Evolutionary conservation across 2,888 invertebrate species (phyloP).

Genomic region (Tubiluchus corallicola): DNA sequence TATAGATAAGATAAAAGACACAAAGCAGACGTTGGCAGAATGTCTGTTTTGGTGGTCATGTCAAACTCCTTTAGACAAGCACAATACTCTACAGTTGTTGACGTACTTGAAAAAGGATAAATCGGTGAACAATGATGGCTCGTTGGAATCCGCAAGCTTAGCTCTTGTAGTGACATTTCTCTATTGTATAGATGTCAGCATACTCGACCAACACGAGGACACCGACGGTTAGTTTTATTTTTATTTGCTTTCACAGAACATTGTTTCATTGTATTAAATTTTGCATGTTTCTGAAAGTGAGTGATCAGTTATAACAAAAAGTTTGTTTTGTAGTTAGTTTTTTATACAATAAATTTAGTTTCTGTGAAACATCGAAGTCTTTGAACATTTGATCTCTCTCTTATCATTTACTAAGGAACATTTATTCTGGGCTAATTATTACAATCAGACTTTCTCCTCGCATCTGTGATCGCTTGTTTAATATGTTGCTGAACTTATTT

Average conservation of each 20-base stretch:
- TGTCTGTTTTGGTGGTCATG: conserved; percentile 56
- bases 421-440: too few species aligned
- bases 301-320: too few species aligned
- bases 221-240: conserved; percentile 24
- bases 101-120: conserved; percentile 22
- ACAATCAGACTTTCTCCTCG: too few species aligned
- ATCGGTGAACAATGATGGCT: conserved; percentile 39
- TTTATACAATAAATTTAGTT: too few species aligned
- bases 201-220: conserved; percentile 35
- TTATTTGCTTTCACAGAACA: too few species aligned
- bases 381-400: too few species aligned
- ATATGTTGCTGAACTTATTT: too few species aligned
- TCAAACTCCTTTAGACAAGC: conserved; percentile 51
- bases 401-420: too few species aligned
- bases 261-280: too few species aligned
- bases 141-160: conserved; percentile 55
- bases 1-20: conserved; percentile 51
- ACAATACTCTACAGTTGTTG: conserved; percentile 39
- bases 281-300: too few species aligned
- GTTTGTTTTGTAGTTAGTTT: conserved; percentile 7
- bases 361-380: too few species aligned
- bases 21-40: conserved; percentile 49
- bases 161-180: conserved; percentile 62
- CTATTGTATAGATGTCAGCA: conserved; percentile 61
- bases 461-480: too few species aligned